These are phyloP conservation scores for Drosophila paracracens DNA, from an alignment of 2,888 invertebrate genomes.

Conservation along the genomic window DNA sequence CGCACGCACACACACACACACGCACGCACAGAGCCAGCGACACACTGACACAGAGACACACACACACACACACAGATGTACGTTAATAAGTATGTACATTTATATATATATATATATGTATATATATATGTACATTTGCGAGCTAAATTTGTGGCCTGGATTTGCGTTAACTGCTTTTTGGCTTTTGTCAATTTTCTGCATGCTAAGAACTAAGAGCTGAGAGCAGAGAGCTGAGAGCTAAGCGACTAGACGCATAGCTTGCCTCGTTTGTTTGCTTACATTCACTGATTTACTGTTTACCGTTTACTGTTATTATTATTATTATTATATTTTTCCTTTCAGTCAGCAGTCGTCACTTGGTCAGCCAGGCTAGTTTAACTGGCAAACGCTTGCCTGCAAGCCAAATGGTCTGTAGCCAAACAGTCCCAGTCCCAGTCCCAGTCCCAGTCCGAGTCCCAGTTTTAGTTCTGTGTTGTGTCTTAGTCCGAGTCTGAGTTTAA, in stretches of 20 bases:
- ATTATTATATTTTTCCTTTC: neutral
- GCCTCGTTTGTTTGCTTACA: conserved; percentile 40
- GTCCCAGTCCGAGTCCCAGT: conserved; percentile 2
- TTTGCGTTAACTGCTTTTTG: conserved; percentile 53
- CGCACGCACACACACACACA: conserved; percentile 33
- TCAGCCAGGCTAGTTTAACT: conserved; percentile 18
- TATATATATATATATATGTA: neutral
- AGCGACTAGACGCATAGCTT: neutral
- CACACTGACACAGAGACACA: conserved; percentile 16
- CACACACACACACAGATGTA: conserved; percentile 16
- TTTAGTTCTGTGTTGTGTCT: conserved; percentile 7
- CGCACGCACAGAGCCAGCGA: conserved; percentile 25
- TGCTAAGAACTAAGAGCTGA: neutral
- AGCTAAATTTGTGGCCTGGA: conserved; percentile 65
- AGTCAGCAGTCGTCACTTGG: conserved; percentile 26
- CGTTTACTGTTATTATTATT: conserved; percentile 19
- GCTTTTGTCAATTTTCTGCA: conserved; percentile 42
- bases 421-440: neutral
- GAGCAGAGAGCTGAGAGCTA: neutral
- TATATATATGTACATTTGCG: conserved; percentile 41
- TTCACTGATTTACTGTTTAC: conserved; percentile 45
- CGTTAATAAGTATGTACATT: conserved; percentile 30
- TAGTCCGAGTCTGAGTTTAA: neutral
- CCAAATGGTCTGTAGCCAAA: conserved; percentile 2
- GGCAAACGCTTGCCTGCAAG: neutral